A percentile compares a stretch with the other conserved stretches of the same genome.
Evolutionary conservation across 1,140 invertebrate genomes (phyloP).

Genomic region (Meloidogyne floridensis): DNA sequence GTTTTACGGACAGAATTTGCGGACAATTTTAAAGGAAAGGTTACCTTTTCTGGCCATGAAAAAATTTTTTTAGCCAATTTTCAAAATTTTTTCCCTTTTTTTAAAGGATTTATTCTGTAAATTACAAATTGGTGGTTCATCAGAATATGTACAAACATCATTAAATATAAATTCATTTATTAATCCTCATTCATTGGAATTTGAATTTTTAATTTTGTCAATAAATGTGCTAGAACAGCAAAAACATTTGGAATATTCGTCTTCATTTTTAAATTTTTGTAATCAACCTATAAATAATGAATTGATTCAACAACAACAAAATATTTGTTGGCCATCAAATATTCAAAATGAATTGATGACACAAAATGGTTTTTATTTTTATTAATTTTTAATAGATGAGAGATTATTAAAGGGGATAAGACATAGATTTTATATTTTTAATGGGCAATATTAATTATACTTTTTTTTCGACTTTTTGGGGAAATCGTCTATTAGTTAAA

Average conservation of each 20-base stretch:
- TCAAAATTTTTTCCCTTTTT: not conserved
- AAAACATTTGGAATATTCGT: not conserved
- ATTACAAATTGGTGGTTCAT: slow-evolving; percentile 16
- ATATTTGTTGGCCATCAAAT: not conserved
- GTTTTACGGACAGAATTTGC: too few species aligned
- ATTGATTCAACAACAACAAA: not conserved
- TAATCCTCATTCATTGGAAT: slow-evolving; percentile 62
- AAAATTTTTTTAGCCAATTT: too few species aligned
- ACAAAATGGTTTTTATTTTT: not conserved
- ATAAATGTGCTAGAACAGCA: slow-evolving; percentile 31
- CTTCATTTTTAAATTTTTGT: not conserved
- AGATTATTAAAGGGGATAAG: too few species aligned
- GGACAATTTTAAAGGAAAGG: too few species aligned
- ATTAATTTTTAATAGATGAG: not conserved
- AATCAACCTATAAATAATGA: not conserved
- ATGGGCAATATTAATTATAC: too few species aligned
- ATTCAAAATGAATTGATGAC: not conserved
- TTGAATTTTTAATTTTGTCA: slow-evolving; percentile 62
- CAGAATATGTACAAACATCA: slow-evolving; percentile 24
- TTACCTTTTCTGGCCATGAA: too few species aligned
- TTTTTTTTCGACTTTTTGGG: too few species aligned
- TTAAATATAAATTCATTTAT: slow-evolving; percentile 58
- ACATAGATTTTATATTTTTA: too few species aligned
- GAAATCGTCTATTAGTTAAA: too few species aligned
- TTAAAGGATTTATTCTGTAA: slow-evolving; percentile 26